Conservation (phyloP, 2,888 invertebrate genomes). For the Bhutanitis thaidina region DNA sequence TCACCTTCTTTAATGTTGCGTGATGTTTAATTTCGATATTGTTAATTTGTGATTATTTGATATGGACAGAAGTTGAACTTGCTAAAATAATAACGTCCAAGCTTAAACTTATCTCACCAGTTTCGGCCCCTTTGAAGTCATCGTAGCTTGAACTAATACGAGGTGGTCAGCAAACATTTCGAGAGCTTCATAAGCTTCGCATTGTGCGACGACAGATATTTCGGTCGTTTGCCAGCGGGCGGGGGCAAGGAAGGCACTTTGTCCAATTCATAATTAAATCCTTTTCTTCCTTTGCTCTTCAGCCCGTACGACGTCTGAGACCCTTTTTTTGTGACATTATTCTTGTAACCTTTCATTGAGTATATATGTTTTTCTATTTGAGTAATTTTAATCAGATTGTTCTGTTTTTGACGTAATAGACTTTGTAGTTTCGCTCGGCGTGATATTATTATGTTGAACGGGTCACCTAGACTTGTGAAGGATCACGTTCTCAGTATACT, state of each 20-base stretch:
- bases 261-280: slow-evolving; percentile 8
- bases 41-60: no score
- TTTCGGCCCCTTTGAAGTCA: no score
- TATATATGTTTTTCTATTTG: not conserved
- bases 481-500: no score
- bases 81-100: no score
- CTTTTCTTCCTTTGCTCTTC: not conserved
- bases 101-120: no score
- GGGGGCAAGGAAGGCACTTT: not conserved
- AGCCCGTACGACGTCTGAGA: slow-evolving; percentile 4
- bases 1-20: no score
- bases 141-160: not conserved
- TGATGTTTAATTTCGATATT: no score
- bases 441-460: no score
- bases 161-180: slow-evolving; percentile 8
- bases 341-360: not conserved
- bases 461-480: no score
- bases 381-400: not conserved
- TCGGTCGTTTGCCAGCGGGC: not conserved
- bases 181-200: slow-evolving; percentile 1
- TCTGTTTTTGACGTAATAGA: no score
- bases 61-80: no score
- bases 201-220: slow-evolving; percentile 5
- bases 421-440: no score
- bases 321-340: not conserved